Evolutionary conservation across 2,113 vertebrate genomes (phyloP).

Genomic region (Ptychochromis oligacanthus): DNA sequence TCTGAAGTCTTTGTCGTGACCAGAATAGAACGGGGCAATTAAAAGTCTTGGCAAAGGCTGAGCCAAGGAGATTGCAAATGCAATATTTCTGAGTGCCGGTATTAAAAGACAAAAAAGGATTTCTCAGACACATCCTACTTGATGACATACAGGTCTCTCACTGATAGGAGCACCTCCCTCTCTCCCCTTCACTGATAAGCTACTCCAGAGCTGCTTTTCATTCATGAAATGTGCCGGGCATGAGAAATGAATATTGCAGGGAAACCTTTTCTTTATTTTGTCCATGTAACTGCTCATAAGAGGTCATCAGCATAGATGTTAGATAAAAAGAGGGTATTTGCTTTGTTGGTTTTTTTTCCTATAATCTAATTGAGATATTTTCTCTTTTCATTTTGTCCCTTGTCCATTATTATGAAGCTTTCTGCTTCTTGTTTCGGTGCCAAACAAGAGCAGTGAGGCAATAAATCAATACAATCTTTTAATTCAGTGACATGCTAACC

Average conservation of each 20-base stretch:
- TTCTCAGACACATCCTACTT: not conserved
- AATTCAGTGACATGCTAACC: constrained; percentile 7
- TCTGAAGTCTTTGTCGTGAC: not conserved
- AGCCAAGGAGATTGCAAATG: not conserved
- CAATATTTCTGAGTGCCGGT: not conserved
- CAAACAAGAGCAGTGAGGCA: not conserved
- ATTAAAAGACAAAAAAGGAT: not conserved
- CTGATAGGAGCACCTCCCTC: not conserved
- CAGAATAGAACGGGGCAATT: not conserved
- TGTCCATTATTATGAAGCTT: not conserved
- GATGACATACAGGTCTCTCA: not conserved
- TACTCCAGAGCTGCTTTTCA: not conserved
- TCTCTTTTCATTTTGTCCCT: not conserved
- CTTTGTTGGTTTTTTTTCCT: not conserved
- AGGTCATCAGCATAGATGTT: not conserved
- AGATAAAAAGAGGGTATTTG: not conserved
- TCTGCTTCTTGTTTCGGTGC: not conserved
- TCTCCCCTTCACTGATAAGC: not conserved
- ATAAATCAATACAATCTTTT: not conserved
- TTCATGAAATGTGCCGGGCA: not conserved
- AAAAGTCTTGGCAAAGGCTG: not conserved
- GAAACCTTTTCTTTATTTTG: not conserved
- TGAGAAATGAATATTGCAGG: not conserved
- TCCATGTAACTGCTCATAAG: not conserved
- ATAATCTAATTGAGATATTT: not conserved